Conservation (phyloP, 2,888 invertebrate species). For the Merodon equestris region DNA sequence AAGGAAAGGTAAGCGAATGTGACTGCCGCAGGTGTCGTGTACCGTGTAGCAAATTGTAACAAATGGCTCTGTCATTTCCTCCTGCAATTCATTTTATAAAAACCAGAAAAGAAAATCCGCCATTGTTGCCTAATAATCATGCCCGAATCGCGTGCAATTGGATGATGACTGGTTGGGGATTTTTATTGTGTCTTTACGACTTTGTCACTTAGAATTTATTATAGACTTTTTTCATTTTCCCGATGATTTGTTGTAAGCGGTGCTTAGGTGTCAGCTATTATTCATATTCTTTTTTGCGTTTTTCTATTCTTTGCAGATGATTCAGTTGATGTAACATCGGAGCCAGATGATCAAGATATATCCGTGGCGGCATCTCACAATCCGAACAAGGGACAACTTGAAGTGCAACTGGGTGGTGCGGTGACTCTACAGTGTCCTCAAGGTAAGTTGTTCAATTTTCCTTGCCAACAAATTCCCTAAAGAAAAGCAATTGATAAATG, state of each 20-base stretch:
- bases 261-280: not conserved
- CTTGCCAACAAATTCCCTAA: not conserved
- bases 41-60: too few relatives aligned
- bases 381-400: conserved; percentile 83
- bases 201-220: conserved; percentile 6
- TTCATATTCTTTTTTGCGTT: not conserved
- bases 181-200: not conserved
- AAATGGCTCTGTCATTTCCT: too few relatives aligned
- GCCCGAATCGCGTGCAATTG: too few relatives aligned
- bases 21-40: too few relatives aligned
- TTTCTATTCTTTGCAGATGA: conserved; percentile 78
- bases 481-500: not conserved
- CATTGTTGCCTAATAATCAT: too few relatives aligned
- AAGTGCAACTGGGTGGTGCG: conserved; percentile 91
- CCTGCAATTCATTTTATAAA: too few relatives aligned
- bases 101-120: too few relatives aligned
- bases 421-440: conserved; percentile 92
- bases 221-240: conserved; percentile 10
- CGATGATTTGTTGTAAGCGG: conserved; percentile 14
- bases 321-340: conserved; percentile 81
- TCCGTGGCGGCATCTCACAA: conserved; percentile 80
- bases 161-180: too few relatives aligned
- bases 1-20: too few relatives aligned
- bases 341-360: conserved; percentile 81
- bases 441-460: conserved; percentile 80